phyloP scores from a whole-genome alignment of 2,113 vertebrate species.

The Python bivittatus region DNA sequence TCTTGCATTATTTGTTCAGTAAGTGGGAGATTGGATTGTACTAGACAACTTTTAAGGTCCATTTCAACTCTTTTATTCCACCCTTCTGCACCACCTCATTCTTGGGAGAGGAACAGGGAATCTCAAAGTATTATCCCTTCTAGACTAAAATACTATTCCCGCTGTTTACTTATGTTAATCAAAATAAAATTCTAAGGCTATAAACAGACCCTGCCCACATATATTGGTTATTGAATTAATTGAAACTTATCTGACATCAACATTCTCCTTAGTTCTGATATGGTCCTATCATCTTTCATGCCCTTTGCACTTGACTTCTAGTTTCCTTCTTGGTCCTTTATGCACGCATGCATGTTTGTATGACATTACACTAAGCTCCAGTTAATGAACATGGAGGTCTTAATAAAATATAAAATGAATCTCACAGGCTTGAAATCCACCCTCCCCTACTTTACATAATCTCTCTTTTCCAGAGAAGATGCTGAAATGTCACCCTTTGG shows the following conservation, averaged over 20 bases:
- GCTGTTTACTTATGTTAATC: neutral
- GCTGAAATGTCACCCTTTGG: neutral
- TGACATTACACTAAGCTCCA: too few relatives aligned
- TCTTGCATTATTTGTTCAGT: too few relatives aligned
- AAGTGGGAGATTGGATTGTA: neutral
- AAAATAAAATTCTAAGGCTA: neutral
- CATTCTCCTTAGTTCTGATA: too few relatives aligned
- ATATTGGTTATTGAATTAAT: neutral
- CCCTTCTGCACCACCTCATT: neutral
- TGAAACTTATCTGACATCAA: neutral
- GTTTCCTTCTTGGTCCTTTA: too few relatives aligned
- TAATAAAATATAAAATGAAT: too few relatives aligned
- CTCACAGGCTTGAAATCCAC: too few relatives aligned
- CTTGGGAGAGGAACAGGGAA: neutral
- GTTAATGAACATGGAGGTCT: too few relatives aligned
- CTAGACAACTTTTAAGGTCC: neutral
- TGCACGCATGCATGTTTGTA: too few relatives aligned
- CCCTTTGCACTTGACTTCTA: too few relatives aligned
- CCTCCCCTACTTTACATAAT: neutral
- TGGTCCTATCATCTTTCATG: too few relatives aligned
- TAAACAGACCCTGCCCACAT: neutral
- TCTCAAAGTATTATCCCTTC: neutral
- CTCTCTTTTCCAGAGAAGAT: neutral
- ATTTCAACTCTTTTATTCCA: neutral
- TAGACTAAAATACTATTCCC: neutral